Base-by-base conservation (phyloP, 2,797 vertebrate genomes). In the Chaunax sp. region DNA sequence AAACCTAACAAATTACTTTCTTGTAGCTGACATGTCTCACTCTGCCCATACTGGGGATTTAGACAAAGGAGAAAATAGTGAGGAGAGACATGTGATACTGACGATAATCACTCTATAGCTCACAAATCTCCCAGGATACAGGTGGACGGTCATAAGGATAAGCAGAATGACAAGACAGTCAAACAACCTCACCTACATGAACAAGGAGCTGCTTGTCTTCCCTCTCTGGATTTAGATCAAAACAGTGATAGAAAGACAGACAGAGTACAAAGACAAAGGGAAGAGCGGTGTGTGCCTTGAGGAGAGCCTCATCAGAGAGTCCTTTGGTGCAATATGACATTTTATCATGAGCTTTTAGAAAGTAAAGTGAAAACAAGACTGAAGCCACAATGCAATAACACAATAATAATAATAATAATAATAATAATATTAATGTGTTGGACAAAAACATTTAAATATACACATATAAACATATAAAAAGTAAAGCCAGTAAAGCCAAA, bases 21-120 rank as follows among this genome's bases (percentile, higher is more conserved):
- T 69, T 72, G 72, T 64, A 63, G 64, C 73, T 66, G 71, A 84
- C 79, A 81, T 68, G 73, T 80, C 77, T 33, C 44, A 54, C 67
- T 67, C 69, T 72, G 77, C 49, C 69, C 38, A 30, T 71, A 49
- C 58, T 19, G 45, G 62, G 65, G 81, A 75, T 82, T 77, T 75
- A 80, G 69, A 82, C 72, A 76, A 83, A 82, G 52, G 57, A 45
- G 55, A 51, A 77, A 72, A 82, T 69, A 25, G 41, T 60, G 45
- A 37, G 50, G 51, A 49, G 30, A 71, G 41, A 50, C 49, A 73
- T 18, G 19, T 64, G 69, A 75, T 56, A 58, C 64, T 46, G 49
- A 28, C 64, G 57, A 75, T 87, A 82, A 89, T 78, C 74, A 82
- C 69, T 76, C 80, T 81, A 50, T 72, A 59, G 72, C 64, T 86